Evolutionary conservation across 2,888 invertebrate species (phyloP).

Genomic region (Kuschelorhynchus macadamiae): DNA sequence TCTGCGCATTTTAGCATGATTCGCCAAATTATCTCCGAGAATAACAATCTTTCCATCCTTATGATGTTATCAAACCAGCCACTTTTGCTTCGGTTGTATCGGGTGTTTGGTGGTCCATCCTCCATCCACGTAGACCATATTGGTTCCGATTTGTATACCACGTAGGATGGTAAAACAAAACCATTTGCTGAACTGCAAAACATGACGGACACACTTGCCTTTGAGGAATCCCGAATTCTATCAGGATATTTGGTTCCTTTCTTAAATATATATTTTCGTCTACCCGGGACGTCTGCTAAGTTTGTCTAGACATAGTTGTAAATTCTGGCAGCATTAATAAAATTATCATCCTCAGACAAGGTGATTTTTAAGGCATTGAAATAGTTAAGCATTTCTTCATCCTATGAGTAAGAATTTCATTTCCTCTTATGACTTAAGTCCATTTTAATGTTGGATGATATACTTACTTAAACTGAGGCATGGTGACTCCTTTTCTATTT

Average conservation of each 20-base stretch:
- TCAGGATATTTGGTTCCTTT: conserved; percentile 9
- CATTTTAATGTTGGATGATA: conserved; percentile 12
- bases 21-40: conserved; percentile 12
- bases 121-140: conserved; percentile 14
- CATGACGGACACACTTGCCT: conserved; percentile 2
- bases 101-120: neutral
- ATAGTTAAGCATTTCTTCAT: conserved; percentile 1
- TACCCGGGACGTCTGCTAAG: conserved; percentile 3
- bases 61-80: conserved; percentile 7
- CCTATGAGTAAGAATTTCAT: conserved; percentile 2
- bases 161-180: neutral
- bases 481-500: conserved; percentile 3
- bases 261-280: conserved; percentile 11
- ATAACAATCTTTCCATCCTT: neutral
- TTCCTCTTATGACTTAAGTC: conserved; percentile 8
- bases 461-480: conserved; percentile 2
- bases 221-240: conserved; percentile 4
- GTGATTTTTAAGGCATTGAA: neutral
- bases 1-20: neutral
- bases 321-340: neutral
- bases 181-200: conserved; percentile 7
- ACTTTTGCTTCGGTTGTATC: conserved; percentile 12
- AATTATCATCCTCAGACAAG: neutral
- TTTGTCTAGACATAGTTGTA: conserved; percentile 8
- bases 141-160: conserved; percentile 5